phyloP scores from a whole-genome alignment of 2,113 vertebrate genomes.

The Oreamnos americanus region DNA sequence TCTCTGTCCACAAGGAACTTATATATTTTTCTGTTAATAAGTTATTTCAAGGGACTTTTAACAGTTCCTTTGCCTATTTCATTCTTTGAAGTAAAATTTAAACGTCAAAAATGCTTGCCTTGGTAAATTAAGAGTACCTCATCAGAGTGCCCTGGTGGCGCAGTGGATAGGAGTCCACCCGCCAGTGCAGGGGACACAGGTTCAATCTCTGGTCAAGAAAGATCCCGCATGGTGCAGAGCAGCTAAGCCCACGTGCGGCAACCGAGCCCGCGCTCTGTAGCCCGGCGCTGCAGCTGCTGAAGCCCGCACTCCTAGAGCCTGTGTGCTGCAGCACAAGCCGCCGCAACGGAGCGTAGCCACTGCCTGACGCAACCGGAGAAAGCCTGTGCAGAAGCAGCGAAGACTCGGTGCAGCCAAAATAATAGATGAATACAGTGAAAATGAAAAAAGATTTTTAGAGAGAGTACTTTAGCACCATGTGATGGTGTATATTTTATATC shows the following conservation, averaged over 20 bases:
- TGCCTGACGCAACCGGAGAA: background rate
- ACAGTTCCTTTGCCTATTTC: background rate
- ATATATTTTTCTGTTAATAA: background rate
- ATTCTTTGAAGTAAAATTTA: background rate
- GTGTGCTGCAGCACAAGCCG: background rate
- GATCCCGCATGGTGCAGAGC: background rate
- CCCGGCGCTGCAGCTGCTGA: background rate
- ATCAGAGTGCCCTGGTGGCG: background rate
- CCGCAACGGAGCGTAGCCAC: rapidly evolving
- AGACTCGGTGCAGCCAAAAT: background rate
- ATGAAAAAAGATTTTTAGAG: background rate
- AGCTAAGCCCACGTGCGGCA: background rate
- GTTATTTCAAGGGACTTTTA: background rate
- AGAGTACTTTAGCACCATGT: background rate
- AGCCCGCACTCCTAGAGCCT: background rate
- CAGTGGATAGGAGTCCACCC: background rate
- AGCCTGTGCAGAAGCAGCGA: background rate
- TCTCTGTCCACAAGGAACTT: background rate
- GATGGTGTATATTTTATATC: background rate
- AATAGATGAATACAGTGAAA: background rate
- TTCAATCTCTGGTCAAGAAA: background rate
- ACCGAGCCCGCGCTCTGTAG: background rate
- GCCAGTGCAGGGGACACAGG: background rate
- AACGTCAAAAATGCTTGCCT: background rate
- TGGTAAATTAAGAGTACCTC: background rate